Evolutionary conservation across 2,888 invertebrate genomes (phyloP), one percentile per base, ranked within the genome.

Genomic region (Apamea epomidion): DNA sequence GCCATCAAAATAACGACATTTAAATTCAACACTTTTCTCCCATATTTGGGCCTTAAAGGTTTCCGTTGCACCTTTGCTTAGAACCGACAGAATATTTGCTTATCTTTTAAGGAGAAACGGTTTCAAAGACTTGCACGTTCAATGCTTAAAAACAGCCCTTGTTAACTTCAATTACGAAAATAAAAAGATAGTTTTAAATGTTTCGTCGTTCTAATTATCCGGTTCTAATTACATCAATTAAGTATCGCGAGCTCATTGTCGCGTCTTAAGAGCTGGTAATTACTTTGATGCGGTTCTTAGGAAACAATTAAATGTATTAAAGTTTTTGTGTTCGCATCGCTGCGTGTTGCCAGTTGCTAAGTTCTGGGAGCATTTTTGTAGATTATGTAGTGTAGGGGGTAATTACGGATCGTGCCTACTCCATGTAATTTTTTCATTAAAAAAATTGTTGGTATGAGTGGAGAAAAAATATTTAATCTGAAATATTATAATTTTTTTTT

Each of bases 191-290:
- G 16, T 75, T 80, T 86, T 76, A 84, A 85, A 82, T 88, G 85
- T 84, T 84, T 77, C 74, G 72, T 80, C 90, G 80, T 87, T 83
- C 82, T 85, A 89, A 90, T 90, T 90, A 90, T 77, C 78, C 62
- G 68, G 54, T 79, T 89, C 86, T 92, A 93, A 94, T 94, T 94
- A 90, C 87, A 75, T 89, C 92, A 92, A 93, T 93, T 94, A 93
- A 86, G 88, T 88, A 87, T 90, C 85, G 86, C 86, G 87, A 88
- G 90, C 83, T 89, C 90, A 89, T 89, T 92, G 91, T 91, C 91
- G 88, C 89, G 72, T 83, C 82, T 86, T 86, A 80, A 83, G 87
- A 81, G 86, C 74, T 69, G 70, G 71, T 86, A 87, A 90, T 90
- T 91, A 87, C 82, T 74, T 60, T 82, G 87, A 87, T 87, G 86